Base-by-base conservation (phyloP, 2,797 vertebrate genomes). In the Setipinna tenuifilis region DNA sequence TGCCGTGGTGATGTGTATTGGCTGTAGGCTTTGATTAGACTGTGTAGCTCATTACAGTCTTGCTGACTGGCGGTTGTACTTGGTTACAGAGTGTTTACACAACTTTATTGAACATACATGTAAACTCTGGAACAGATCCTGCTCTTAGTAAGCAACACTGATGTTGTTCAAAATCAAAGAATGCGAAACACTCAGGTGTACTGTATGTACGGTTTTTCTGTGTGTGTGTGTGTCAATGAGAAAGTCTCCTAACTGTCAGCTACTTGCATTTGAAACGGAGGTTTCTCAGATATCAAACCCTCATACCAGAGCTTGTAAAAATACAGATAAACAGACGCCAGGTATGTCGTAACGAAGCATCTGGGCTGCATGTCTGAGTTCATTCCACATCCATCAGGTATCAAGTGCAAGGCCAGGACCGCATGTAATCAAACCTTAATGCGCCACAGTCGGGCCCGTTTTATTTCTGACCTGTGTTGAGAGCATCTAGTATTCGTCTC, bases 381-480 rank as follows among this genome's bases (percentile, higher is more conserved):
- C 28, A 75, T 16, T 75, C 68, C 68, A 10, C 28, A 75, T 41
- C 4, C 68, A 35, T 31, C 68, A 41, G 31, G 31, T 75, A 41
- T 75, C 28, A 75, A 75, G 68, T 35, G 28, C 68, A 25, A 65
- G 23, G 1, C 62, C n/a, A 5, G 35, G 23, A 75, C 68, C 14
- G 31, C 68, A 75, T 75, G 68, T 7, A 75, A 75, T 75, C 31
- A 75, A 75, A 75, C 68, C 68, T 78, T 41, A 44, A 78, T 19
- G 17, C 19, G 16, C 35, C 71, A 1, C 19, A 78, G 19, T 78
- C 35, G 6, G 19, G 71, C 71, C 71, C 19, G 31, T 78, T 78
- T 78, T 78, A 78, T 41, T 78, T 35, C 25, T 14, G 16, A 25
- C 25, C 17, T 2, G 17, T 44, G 16, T 78, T 44, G 35, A 71